A percentile compares a stretch with the other conserved stretches of the same genome.
phyloP scores from a whole-genome alignment of 2,888 invertebrate genomes.

The Tipula lateralis region DNA sequence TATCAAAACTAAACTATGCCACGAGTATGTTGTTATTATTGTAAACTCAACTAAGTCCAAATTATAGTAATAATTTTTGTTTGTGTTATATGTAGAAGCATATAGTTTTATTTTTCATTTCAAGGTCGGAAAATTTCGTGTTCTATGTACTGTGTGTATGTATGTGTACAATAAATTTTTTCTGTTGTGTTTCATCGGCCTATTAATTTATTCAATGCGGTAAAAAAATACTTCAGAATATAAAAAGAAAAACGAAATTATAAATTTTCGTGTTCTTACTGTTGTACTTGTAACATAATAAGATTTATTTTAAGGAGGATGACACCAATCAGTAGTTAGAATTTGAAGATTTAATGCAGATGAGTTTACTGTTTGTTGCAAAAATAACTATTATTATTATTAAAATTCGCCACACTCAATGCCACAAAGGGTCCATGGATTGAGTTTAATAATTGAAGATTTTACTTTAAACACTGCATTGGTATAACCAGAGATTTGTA shows the following conservation, averaged over 20 bases:
- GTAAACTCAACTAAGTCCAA: not conserved
- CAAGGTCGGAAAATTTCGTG: not conserved
- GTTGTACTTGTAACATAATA: too few relatives aligned
- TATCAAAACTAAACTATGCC: not conserved
- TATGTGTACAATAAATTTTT: not conserved
- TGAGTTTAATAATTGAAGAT: too few relatives aligned
- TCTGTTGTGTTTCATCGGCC: not conserved
- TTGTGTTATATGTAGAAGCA: not conserved
- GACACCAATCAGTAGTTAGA: not conserved
- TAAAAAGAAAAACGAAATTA: not conserved
- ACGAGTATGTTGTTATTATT: not conserved
- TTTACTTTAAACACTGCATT: too few relatives aligned
- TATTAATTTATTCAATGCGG: not conserved
- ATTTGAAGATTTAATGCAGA: too few relatives aligned
- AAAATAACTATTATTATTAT: too few relatives aligned
- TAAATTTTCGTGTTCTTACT: not conserved
- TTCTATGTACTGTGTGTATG: not conserved
- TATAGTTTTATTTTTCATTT: not conserved
- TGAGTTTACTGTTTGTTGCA: too few relatives aligned
- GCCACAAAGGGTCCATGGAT: too few relatives aligned
- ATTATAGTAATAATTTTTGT: not conserved
- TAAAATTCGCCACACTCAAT: too few relatives aligned
- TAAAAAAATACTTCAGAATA: not conserved
- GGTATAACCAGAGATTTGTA: too few relatives aligned
- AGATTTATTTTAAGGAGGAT: not conserved